A percentile compares a stretch with the other conserved stretches of the same genome.
Conservation (phyloP, 35 echinoderm and acorn worm genomes). For the Amphiura filiformis region DNA sequence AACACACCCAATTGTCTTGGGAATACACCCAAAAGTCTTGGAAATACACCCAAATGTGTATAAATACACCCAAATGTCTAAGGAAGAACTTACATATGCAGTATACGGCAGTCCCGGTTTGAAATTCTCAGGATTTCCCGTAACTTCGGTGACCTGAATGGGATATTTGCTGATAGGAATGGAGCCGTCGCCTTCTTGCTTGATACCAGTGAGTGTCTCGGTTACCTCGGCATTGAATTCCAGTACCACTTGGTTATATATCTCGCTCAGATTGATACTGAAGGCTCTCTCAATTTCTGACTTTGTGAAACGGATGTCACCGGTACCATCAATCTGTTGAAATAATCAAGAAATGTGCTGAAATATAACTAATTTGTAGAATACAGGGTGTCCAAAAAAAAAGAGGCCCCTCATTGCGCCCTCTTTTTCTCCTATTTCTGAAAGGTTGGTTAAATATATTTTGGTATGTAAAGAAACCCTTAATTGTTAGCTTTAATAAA, state of each 20-base stretch:
- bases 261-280: neutral
- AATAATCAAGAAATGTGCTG: neutral
- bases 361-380: neutral
- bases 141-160: slow-evolving; percentile 59
- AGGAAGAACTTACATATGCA: slow-evolving; percentile 68
- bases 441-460: no score
- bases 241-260: neutral
- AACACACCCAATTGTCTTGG: no score
- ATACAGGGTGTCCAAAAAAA: no score
- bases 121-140: slow-evolving; percentile 37
- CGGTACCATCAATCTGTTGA: slow-evolving; percentile 38
- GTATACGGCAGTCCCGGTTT: slow-evolving; percentile 76
- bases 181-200: slow-evolving; percentile 19
- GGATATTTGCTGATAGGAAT: slow-evolving; percentile 31
- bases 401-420: no score
- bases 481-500: no score
- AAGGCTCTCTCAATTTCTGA: neutral
- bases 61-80: no score
- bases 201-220: slow-evolving; percentile 67
- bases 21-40: no score
- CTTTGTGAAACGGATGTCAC: slow-evolving; percentile 16
- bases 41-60: no score
- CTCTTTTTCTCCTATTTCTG: no score
- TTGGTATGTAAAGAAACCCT: no score
- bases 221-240: slow-evolving; percentile 54